A percentile compares a stretch with the other conserved stretches of the same genome.
phyloP scores from a whole-genome alignment of 2,888 invertebrate species.

The Drosophila ezoana region DNA sequence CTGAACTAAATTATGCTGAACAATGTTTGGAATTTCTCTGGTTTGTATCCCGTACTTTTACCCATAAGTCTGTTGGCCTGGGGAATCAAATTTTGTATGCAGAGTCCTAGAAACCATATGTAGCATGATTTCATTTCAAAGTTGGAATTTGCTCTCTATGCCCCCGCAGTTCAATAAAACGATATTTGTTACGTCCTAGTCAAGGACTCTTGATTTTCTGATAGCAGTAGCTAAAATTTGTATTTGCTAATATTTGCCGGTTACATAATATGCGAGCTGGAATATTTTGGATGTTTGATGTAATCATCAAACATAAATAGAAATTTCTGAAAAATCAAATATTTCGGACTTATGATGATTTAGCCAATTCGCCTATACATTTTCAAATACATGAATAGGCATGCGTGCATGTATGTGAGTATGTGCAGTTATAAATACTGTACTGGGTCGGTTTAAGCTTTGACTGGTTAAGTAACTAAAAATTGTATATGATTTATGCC shows the following conservation, averaged over 20 bases:
- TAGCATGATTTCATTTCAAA: conserved; percentile 11
- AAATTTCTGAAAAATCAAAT: conserved; percentile 20
- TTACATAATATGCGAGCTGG: neutral
- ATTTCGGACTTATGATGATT: conserved; percentile 34
- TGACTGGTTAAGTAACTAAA: conserved; percentile 50
- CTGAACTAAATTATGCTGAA: conserved; percentile 27
- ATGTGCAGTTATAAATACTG: conserved; percentile 33
- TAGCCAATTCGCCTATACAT: conserved; percentile 17
- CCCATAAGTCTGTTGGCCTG: neutral
- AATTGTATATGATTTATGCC: conserved; percentile 64
- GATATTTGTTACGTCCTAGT: conserved; percentile 14
- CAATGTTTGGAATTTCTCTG: conserved; percentile 11
- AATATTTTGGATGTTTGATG: conserved; percentile 12
- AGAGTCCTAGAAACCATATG: conserved; percentile 2
- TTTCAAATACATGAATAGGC: conserved; percentile 6
- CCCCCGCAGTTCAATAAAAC: conserved; percentile 1
- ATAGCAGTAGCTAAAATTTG: neutral
- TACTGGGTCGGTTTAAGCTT: conserved; percentile 38
- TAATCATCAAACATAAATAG: conserved; percentile 6
- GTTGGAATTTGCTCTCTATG: conserved; percentile 5
- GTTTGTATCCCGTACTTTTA: conserved; percentile 5
- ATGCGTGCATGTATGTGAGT: neutral
- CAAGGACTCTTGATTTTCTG: conserved; percentile 6
- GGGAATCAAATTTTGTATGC: neutral
- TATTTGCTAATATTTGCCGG: neutral